Evolutionary conservation across 1,140 invertebrate species (phyloP).

Genomic region (Scaptomyza hsui): DNA sequence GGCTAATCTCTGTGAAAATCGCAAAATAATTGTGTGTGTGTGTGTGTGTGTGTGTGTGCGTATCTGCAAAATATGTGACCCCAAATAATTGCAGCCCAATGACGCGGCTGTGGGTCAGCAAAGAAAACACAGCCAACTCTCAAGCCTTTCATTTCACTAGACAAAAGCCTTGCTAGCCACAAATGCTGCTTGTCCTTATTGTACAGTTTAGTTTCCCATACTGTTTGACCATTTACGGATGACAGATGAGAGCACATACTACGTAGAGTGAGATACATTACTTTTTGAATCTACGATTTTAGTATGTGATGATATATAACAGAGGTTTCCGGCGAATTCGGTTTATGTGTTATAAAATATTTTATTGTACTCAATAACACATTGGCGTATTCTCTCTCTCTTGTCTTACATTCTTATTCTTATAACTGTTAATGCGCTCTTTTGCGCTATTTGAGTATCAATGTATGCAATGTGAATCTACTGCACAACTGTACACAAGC

Average conservation of each 20-base stretch:
- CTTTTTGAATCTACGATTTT: too few relatives aligned
- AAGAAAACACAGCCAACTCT: neutral
- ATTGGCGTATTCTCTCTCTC: too few relatives aligned
- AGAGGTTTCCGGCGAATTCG: too few relatives aligned
- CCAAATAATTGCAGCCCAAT: slow-evolving; percentile 78
- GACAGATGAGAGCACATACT: neutral
- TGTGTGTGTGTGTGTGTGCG: neutral
- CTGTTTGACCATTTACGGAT: slow-evolving; percentile 12
- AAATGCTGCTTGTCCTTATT: slow-evolving; percentile 7
- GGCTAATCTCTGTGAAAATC: slow-evolving; percentile 81
- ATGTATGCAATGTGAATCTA: too few relatives aligned
- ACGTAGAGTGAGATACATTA: neutral
- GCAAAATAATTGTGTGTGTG: slow-evolving; percentile 53
- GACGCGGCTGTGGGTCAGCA: slow-evolving; percentile 54
- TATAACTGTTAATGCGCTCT: too few relatives aligned
- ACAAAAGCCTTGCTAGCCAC: slow-evolving; percentile 33
- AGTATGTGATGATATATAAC: too few relatives aligned
- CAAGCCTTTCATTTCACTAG: slow-evolving; percentile 16
- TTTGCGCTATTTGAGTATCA: too few relatives aligned
- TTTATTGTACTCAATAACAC: too few relatives aligned
- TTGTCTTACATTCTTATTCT: too few relatives aligned
- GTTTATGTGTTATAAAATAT: too few relatives aligned
- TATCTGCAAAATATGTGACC: neutral
- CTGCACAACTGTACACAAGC: neutral
- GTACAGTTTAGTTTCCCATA: slow-evolving; percentile 8